Evolutionary conservation across 2,797 vertebrate genomes (phyloP).

Genomic region (Pachyuromys duprasi): DNA sequence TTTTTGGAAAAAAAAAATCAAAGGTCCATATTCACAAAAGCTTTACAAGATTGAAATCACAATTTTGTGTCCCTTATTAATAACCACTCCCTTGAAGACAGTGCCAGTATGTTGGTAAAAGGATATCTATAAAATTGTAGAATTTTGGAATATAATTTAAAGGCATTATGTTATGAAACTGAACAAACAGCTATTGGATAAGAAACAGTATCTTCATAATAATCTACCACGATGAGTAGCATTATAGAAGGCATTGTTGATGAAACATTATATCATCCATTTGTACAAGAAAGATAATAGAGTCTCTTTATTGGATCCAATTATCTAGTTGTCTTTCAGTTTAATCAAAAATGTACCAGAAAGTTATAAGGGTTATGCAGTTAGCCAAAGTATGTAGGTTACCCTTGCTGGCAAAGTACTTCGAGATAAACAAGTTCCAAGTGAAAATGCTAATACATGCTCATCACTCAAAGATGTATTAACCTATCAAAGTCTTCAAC

Average conservation of each 20-base stretch:
- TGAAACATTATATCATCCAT: not conserved
- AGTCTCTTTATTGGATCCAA: constrained; percentile 5
- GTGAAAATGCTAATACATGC: constrained; percentile 15
- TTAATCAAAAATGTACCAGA: constrained; percentile 13
- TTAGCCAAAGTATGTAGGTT: not conserved
- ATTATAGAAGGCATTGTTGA: constrained; percentile 18
- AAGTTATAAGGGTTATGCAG: not conserved
- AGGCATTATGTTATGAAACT: not conserved
- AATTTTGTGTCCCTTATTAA: constrained; percentile 7
- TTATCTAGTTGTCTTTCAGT: constrained; percentile 42
- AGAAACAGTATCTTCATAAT: constrained; percentile 24
- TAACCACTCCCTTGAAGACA: not conserved
- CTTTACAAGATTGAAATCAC: constrained; percentile 37
- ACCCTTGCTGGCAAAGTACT: not conserved
- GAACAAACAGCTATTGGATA: not conserved
- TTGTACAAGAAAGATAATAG: constrained; percentile 4
- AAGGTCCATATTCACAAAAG: not conserved
- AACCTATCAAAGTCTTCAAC: not conserved
- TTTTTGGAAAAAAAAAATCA: not conserved
- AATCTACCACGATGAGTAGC: not conserved
- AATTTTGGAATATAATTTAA: not conserved
- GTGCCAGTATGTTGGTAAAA: not conserved
- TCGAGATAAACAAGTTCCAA: constrained; percentile 32
- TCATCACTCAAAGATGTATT: not conserved
- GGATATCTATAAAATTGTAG: not conserved